phyloP scores from a whole-genome alignment of 1,140 invertebrate genomes.

The Formica exsecta region DNA sequence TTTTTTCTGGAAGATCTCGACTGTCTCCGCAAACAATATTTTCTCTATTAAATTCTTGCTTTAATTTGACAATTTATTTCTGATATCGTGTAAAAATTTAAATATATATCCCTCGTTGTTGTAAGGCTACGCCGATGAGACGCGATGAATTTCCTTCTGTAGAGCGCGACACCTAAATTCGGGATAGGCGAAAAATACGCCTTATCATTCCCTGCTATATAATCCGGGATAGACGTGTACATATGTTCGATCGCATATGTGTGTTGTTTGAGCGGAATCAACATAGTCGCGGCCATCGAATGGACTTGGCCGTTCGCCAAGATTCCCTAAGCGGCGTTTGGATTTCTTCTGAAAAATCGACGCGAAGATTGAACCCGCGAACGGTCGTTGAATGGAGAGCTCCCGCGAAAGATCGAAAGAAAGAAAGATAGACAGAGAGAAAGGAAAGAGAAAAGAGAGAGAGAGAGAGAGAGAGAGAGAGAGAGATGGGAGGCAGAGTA shows the following conservation, averaged over 20 bases:
- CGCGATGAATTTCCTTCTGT: not conserved
- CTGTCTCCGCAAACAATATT: not conserved
- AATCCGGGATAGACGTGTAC: constrained; percentile 24
- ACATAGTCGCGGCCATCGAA: constrained; percentile 48
- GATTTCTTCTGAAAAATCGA: constrained; percentile 80
- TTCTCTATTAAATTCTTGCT: not conserved
- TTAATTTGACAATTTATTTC: not conserved
- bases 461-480: not conserved
- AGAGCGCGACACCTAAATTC: not conserved
- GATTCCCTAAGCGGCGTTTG: constrained; percentile 85
- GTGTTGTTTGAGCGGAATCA: constrained; percentile 46
- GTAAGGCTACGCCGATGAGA: not conserved
- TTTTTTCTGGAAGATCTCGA: not conserved
- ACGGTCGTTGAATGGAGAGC: constrained; percentile 45
- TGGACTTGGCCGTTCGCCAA: constrained; percentile 76
- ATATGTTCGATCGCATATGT: constrained; percentile 22
- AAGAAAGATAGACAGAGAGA: constrained; percentile 12
- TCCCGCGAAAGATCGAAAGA: constrained; percentile 34
- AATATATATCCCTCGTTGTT: not conserved
- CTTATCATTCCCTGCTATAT: not conserved
- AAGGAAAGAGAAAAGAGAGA: constrained; percentile 6
- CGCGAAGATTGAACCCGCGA: constrained; percentile 66
- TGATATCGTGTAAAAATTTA: not conserved
- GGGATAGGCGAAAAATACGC: not conserved
- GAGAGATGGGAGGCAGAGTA: constrained; percentile 54